Base-by-base conservation (phyloP, 2,113 vertebrate genomes). In the Prunella himalayana region DNA sequence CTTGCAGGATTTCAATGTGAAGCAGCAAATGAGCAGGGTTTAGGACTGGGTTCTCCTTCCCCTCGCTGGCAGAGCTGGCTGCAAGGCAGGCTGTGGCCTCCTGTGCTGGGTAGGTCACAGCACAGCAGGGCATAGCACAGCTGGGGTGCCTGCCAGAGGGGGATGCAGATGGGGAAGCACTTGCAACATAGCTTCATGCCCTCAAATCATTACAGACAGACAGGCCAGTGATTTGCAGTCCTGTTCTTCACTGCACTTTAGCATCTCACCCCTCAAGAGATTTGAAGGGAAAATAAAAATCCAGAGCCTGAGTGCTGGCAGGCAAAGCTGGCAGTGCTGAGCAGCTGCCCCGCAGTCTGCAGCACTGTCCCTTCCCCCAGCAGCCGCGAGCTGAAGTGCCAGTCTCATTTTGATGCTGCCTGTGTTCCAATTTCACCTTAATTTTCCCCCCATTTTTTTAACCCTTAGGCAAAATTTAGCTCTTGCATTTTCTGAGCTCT, bases 311-410 rank as follows among this genome's bases (percentile, higher is more conserved):
- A 83, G 59, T 0, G 3, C 73, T 82, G 84, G 72, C 81, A 91
- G 84, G 65, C 4, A 1, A 45, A 85, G 35, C 69, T 44, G 41
- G 45, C 70, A 42, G 70, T 15, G 66, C 25, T 44, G 50, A 92
- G 85, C 90, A 71, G 66, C 90, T 88, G 85, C 82, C 90, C 15
- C 0, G 25, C 45, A 42, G 45, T 72, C 85, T 92, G 82, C 70
- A 77, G 75, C 10, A 0, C n/a, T 0, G 1, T 92, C 79, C 88
- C 90, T 88, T 90, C 90, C 90, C 88, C 88, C 95, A 95, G 63
- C 53, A 0, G 0, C 65, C 0, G 0, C 0, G 0, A 79, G 82
- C 49, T 80, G 24, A 69, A 14, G 53, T 57, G 63, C 47, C 86
- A 64, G 45, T 42, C 65, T 72, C 49, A 41, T 88, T 92, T 45